These are phyloP conservation scores for Drosophila neotestacea DNA, from an alignment of 2,888 invertebrate genomes.

Conservation along the genomic window DNA sequence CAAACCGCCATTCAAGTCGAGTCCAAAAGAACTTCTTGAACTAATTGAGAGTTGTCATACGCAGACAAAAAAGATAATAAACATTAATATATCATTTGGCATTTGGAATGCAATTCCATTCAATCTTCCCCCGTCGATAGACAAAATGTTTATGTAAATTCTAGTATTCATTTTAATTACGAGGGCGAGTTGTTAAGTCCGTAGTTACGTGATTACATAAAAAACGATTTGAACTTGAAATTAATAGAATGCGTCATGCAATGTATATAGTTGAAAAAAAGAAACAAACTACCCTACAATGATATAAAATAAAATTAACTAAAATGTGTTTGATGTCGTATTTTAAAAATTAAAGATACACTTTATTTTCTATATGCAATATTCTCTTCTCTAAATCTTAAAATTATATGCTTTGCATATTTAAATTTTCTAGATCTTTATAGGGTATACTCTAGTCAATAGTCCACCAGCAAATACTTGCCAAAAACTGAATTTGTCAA, in stretches of 20 bases:
- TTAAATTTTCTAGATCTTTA: background rate
- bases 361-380: too few species aligned
- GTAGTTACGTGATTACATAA: constrained; percentile 73
- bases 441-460: background rate
- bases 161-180: constrained; percentile 7
- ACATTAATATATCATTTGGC: constrained; percentile 18
- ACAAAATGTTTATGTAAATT: constrained; percentile 30
- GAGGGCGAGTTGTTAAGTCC: constrained; percentile 19
- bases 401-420: background rate
- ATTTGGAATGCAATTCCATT: constrained; percentile 50
- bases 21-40: constrained; percentile 66
- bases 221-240: constrained; percentile 73
- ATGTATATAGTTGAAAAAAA: constrained; percentile 46
- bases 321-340: too few species aligned
- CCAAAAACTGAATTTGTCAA: too few species aligned
- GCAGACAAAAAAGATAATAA: constrained; percentile 35
- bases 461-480: too few species aligned
- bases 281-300: constrained; percentile 14
- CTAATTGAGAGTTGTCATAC: constrained; percentile 47
- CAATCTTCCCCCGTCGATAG: background rate
- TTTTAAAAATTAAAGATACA: too few species aligned
- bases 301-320: background rate
- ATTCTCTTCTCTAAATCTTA: background rate
- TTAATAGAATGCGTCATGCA: constrained; percentile 64
- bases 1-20: constrained; percentile 50